Evolutionary conservation across 2,888 invertebrate species (phyloP), one percentile per base, ranked within the genome.

Genomic region (Tetramorium bicarinatum): DNA sequence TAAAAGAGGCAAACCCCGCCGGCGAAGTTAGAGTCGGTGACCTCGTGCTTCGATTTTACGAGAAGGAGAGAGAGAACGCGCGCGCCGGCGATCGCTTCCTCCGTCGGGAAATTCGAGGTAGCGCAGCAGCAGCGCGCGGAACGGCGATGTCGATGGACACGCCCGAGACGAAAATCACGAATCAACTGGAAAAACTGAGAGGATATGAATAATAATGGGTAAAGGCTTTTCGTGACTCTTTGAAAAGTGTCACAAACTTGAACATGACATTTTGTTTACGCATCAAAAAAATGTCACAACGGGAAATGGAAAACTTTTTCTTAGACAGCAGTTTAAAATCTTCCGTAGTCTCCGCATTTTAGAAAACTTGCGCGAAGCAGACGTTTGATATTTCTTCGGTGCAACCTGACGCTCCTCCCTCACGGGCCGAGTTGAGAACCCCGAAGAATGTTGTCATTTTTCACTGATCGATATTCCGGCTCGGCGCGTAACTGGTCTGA

Each of bases 21-120:
- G 72, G 25, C 38, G 29, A 29, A 77, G 54, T 56, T 52, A 56
- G 44, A 79, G 79, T 79, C 72, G 72, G 34, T 80, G 79, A 80
- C 79, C 79, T 47, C 79, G 72, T 34, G 44, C 72, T 80, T 80
- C 72, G 72, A 80, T 80, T 80, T 80, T 80, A 41, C 59, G 79
- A 80, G 79, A 80, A 72, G 71, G 79, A 79, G 79, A 79, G 79
- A 71, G 56, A 80, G 59, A 69, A 25, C 4, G 61, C 72, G 25
- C 25, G 38, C 25, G 38, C 25, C 21, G 18, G 21, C 47, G 71
- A 71, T 71, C 71, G 59, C 34, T 47, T 44, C 47, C 72, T 56
- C 59, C 71, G 47, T 72, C 79, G 72, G 59, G 59, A 80, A 80
- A 80, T 80, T 80, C 59, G 79, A 47, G 56, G 44, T 34, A 71